These are phyloP conservation scores for Oncorhynchus clarkii DNA, from an alignment of 2,113 vertebrate species.

Conservation along the genomic window DNA sequence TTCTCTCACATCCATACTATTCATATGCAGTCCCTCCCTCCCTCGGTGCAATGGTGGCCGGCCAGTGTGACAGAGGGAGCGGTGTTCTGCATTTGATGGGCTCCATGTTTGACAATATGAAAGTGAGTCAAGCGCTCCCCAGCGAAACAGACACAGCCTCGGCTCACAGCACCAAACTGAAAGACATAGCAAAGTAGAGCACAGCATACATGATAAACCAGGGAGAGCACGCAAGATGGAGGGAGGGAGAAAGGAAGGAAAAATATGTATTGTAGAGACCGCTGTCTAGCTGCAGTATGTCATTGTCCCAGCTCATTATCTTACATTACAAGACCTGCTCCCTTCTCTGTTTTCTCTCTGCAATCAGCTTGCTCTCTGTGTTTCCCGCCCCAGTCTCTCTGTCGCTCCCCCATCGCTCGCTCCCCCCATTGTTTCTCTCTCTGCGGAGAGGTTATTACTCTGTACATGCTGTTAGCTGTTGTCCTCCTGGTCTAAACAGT, in stretches of 20 bases:
- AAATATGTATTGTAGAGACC: neutral
- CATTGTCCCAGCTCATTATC: neutral
- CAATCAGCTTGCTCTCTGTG: neutral
- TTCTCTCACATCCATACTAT: too few species aligned
- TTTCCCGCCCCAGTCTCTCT: neutral
- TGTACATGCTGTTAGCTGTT: neutral
- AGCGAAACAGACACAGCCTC: slow-evolving; percentile 6
- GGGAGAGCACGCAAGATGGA: neutral
- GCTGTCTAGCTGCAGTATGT: neutral
- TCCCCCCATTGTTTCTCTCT: neutral
- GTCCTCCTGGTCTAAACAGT: neutral
- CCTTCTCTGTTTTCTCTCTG: neutral
- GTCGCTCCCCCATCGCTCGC: too few species aligned
- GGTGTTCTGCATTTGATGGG: slow-evolving; percentile 24
- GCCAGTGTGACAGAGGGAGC: neutral
- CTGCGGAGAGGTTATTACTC: neutral
- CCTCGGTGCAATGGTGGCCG: neutral
- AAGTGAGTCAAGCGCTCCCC: slow-evolving; percentile 8
- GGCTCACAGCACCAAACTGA: neutral
- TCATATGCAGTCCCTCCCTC: neutral
- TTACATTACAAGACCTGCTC: neutral
- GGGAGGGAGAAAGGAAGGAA: neutral
- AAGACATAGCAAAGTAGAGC: neutral
- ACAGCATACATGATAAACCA: too few species aligned
- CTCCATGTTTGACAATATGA: slow-evolving; percentile 21